Base-by-base conservation (phyloP, 37 sponge, comb jelly and placozoan genomes). In the Cladorhizidae sp. region DNA sequence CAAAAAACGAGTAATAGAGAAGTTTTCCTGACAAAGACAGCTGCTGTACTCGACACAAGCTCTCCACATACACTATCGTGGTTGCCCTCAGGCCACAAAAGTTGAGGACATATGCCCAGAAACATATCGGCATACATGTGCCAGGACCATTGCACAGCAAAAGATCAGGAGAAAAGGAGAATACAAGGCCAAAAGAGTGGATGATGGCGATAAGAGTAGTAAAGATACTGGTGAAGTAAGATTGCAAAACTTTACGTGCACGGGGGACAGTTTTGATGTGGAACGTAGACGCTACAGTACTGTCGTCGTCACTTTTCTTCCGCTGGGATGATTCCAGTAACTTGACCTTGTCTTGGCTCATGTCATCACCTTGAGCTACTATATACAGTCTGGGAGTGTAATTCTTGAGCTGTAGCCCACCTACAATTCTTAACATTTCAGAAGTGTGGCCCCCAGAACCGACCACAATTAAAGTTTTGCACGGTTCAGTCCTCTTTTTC, bases 131-230 rank as follows among this genome's bases (percentile, higher is more conserved):
- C 7, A 98, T 89, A 55, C 99, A 98, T 17, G 99, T 96, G 1
- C 99, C 99, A 12, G 99, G 99, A 1, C 99, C 99, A 89, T 98
- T 98, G 57, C 95, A 93, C 26, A 98, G 78, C 1, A 98, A 58
- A 51, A 98, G n/a, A 38, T 96, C 92, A 23, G 99, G 99, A 65
- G 80, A 41, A 17, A 70, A 67, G 22, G 75, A 36, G 23, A 79
- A 35, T 17, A 95, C 83, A 36, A 87, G 43, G 18, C 90, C 82
- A 23, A 98, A 36, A 8, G 87, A 70, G 71, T 55, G 40, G 23
- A 89, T 40, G n/a, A 83, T 62, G 17, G 97, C 85, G 40, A 58
- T 9, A 21, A 96, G 64, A 21, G 99, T 98, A 43, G 94, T 76
- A 35, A 91, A 80, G 36, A 91, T 39, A 31, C 91, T 86, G 7